These are phyloP conservation scores for Poecilia velifera DNA, from an alignment of 2,797 vertebrate species.

Conservation along the genomic window DNA sequence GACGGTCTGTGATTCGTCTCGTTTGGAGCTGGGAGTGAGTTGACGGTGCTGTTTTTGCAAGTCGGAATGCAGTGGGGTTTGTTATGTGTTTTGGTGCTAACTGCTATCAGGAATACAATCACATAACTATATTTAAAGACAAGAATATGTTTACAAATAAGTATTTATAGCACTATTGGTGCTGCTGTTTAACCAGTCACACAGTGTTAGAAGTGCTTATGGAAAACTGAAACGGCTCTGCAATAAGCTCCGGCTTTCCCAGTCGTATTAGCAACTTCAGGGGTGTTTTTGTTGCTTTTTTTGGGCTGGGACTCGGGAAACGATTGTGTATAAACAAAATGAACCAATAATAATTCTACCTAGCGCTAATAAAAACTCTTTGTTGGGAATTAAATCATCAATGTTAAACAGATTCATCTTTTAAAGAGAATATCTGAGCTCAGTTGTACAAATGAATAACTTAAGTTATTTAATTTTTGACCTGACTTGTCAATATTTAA, in stretches of 20 bases:
- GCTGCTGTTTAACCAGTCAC: not conserved
- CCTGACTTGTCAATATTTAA: not conserved
- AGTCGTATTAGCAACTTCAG: not conserved
- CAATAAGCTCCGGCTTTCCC: not conserved
- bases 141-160: not conserved
- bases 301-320: not conserved
- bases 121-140: not conserved
- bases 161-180: not conserved
- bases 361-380: not conserved
- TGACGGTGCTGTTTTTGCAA: not conserved
- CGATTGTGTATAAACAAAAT: not conserved
- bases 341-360: not conserved
- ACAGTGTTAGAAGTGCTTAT: not conserved
- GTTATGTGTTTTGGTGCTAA: not conserved
- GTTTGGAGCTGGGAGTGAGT: not conserved
- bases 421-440: not conserved
- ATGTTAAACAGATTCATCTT: not conserved
- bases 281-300: not conserved
- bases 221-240: not conserved
- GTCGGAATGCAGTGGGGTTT: not conserved
- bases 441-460: not conserved
- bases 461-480: not conserved
- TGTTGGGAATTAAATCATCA: not conserved
- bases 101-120: not conserved
- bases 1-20: not conserved